Evolutionary conservation across 2,888 invertebrate species (phyloP), one percentile per base, ranked within the genome.

Genomic region (Drosophila niveifrons): DNA sequence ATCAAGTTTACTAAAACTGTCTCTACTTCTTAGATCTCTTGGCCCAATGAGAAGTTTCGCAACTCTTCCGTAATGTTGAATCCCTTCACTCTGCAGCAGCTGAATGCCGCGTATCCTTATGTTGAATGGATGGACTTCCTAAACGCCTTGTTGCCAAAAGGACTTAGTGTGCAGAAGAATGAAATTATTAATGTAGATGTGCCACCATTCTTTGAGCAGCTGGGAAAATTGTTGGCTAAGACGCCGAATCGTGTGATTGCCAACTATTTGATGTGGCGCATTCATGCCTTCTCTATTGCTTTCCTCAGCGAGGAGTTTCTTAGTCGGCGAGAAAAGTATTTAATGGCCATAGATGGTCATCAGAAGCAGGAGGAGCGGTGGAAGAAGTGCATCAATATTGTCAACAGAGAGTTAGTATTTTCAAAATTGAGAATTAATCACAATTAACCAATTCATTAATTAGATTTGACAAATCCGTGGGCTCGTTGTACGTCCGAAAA

Each of bases 211-310:
- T 94, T 98, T 50, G 93, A 93, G 0, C 94, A 95, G 48, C 94
- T 98, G 29, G 96, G 96, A 91, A 94, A 92, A 41, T 87, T 95
- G 2, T 89, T 95, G 51, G 90, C 92, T 31, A 90, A 90, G 17
- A 95, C 95, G 0, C 94, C 94, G 0, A 95, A 94, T 83, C 90
- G 96, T 73, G 93, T 94, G 2, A 94, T 96, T 85, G 97, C 98
- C 2, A 98, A 98, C 93, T 98, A 98, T 90, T 95, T 97, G 80
- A 95, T 98, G 95, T 98, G 98, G 98, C 94, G 98, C 57, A 96
- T 96, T 0, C 96, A 97, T 0, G 96, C 95, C 0, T 96, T 96
- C 3, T 96, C 97, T 0, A 95, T 97, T 8, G 95, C 96, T 2
- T 98, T 97, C 91, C 93, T 98, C 69, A 96, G 95, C 0, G 97